phyloP scores from a whole-genome alignment of 2,888 invertebrate species.

The Rhagonycha fulva region DNA sequence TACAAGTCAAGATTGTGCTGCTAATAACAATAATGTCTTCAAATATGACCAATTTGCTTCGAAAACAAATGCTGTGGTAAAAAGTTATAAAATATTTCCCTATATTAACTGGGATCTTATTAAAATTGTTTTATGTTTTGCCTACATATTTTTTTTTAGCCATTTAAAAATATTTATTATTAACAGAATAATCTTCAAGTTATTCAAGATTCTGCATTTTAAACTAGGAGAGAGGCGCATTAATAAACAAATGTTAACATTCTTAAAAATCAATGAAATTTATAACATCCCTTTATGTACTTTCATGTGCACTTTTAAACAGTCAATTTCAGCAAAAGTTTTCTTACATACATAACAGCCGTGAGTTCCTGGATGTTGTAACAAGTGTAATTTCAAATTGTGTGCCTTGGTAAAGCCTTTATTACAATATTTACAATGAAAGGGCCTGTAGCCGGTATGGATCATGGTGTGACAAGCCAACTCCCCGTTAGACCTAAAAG shows the following conservation, averaged over 20 bases:
- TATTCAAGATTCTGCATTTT: too few species aligned
- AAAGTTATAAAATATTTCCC: too few species aligned
- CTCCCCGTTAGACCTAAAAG: constrained; percentile 74
- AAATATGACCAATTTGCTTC: too few species aligned
- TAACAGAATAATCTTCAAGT: too few species aligned
- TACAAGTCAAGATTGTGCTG: too few species aligned
- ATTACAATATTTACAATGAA: constrained; percentile 55
- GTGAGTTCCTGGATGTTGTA: constrained; percentile 53
- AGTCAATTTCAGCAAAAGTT: constrained; percentile 37
- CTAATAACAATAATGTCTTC: too few species aligned
- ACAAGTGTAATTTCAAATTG: constrained; percentile 57
- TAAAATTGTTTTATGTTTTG: too few species aligned
- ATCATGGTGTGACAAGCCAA: constrained; percentile 41
- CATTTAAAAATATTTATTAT: too few species aligned
- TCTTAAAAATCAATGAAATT: neutral
- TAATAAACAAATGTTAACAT: neutral
- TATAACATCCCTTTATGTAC: neutral
- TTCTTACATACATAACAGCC: constrained; percentile 38
- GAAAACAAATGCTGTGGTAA: too few species aligned
- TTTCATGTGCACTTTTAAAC: constrained; percentile 39
- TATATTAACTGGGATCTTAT: too few species aligned
- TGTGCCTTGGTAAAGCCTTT: constrained; percentile 52
- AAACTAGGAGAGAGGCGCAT: neutral
- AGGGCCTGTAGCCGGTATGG: constrained; percentile 56
- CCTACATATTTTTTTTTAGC: too few species aligned